Percentiles rank a stretch among this genome's conserved stretches.
phyloP scores from a whole-genome alignment of 2,888 invertebrate species.

The Ormyrus nitidulus region DNA sequence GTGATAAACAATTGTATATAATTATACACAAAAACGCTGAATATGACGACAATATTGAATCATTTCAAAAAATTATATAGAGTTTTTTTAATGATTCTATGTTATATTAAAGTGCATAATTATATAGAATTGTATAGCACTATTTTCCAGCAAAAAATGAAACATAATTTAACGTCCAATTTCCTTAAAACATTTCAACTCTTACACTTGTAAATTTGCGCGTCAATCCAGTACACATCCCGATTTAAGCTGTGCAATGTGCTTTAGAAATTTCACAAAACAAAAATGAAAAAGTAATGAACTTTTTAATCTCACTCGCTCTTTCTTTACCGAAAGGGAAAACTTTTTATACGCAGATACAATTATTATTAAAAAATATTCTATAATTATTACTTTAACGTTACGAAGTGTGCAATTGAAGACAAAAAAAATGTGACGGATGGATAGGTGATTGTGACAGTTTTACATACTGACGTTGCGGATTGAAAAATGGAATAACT shows the following conservation, averaged over 20 bases:
- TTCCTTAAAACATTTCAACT: slow-evolving; percentile 20
- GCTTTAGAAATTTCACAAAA: slow-evolving; percentile 50
- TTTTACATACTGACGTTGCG: slow-evolving; percentile 54
- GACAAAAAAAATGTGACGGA: slow-evolving; percentile 39
- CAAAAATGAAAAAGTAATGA: slow-evolving; percentile 43
- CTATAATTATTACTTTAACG: slow-evolving; percentile 54
- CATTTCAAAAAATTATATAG: slow-evolving; percentile 18
- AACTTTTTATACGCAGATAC: slow-evolving; percentile 56
- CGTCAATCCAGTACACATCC: slow-evolving; percentile 71
- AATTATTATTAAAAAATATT: slow-evolving; percentile 51
- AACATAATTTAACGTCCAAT: slow-evolving; percentile 44
- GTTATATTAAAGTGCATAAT: background rate
- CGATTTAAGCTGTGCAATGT: slow-evolving; percentile 57
- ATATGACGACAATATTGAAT: slow-evolving; percentile 12
- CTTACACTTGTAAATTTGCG: slow-evolving; percentile 55
- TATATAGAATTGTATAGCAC: too few relatives aligned
- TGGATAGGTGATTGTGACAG: slow-evolving; percentile 57
- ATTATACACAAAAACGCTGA: slow-evolving; percentile 21
- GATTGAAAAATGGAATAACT: slow-evolving; percentile 36
- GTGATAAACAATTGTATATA: slow-evolving; percentile 28
- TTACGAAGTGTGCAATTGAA: slow-evolving; percentile 51
- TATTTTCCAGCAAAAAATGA: slow-evolving; percentile 14
- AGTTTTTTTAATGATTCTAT: slow-evolving; percentile 8
- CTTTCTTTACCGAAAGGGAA: slow-evolving; percentile 41
- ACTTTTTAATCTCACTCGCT: slow-evolving; percentile 54